Percentiles rank a stretch among this genome's conserved stretches.
Evolutionary conservation across 2,113 vertebrate species (phyloP).

Genomic region (Entomyzon cyanotis): DNA sequence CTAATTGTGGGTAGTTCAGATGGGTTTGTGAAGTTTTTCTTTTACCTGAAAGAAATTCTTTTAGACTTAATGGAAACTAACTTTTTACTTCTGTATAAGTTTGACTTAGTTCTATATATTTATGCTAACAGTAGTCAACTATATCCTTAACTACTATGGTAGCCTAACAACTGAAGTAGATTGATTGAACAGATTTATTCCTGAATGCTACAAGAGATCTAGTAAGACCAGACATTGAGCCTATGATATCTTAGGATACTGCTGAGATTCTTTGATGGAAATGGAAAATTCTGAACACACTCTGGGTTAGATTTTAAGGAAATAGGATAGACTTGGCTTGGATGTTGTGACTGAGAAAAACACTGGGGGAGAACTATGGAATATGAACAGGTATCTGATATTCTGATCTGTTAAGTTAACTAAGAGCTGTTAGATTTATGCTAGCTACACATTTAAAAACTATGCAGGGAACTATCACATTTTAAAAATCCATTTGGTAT

Average conservation of each 20-base stretch:
- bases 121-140: background rate
- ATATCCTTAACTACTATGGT: background rate
- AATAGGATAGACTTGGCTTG: background rate
- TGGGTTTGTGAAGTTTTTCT: background rate
- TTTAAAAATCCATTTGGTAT: background rate
- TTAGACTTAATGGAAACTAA: background rate
- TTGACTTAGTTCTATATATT: background rate
- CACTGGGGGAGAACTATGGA: background rate
- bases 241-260: background rate
- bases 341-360: background rate
- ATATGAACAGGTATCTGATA: background rate
- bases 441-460: background rate
- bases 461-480: background rate
- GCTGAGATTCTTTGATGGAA: background rate
- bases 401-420: background rate
- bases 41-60: background rate
- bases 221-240: background rate
- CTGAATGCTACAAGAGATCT: background rate
- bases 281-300: background rate
- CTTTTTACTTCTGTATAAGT: background rate
- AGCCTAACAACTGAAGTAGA: background rate
- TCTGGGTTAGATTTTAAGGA: background rate
- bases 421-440: background rate
- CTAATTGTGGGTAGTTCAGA: background rate
- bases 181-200: background rate